Base-by-base conservation (phyloP, 2,113 vertebrate genomes). In the Desmodus rotundus region DNA sequence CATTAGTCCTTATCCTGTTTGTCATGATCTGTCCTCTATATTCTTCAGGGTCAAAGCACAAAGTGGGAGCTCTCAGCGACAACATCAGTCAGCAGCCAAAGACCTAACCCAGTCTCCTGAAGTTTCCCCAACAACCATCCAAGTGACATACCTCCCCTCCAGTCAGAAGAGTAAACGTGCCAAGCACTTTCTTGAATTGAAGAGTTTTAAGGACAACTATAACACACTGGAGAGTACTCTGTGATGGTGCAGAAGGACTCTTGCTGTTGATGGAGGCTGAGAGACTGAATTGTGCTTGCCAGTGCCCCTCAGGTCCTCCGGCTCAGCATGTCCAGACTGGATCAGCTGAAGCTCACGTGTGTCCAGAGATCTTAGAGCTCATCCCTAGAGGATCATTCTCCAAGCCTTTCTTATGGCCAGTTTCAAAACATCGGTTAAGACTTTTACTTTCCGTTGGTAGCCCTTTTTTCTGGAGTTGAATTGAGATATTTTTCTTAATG, bases 141-240 rank as follows among this genome's bases (percentile, higher is more conserved):
- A 99, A 96, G 99, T 99, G 97, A 99, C 99, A 87, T 99, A 99
- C 98, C 99, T 99, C 97, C 99, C 99, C 26, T 98, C 99, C 73
- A 99, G 97, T 97, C 99, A 99, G 98, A 99, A 99, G 98, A 99
- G 99, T 98, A 99, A 99, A 98, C 99, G 99, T 91, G 98, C 99
- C 98, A 99, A 99, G 94, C 99, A 99, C 98, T 99, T 99, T 96
- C 98, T 99, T 74, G 99, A 99, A 98, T 98, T 99, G 93, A 99
- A 99, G 98, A 99, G 99, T 98, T 99, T 99, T 96, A 99, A 99
- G 98, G 99, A 99, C 98, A 99, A 99, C 98, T 99, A 99, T 98
- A 99, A 99, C 97, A 99, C 99, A 0, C 96, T 99, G 98, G 99
- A 99, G 97, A 99, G 99, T 93, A 99, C 99, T 5, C 98, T 98